These are phyloP conservation scores for Elysia chlorotica DNA, from an alignment of 1,140 invertebrate genomes.

Conservation along the genomic window DNA sequence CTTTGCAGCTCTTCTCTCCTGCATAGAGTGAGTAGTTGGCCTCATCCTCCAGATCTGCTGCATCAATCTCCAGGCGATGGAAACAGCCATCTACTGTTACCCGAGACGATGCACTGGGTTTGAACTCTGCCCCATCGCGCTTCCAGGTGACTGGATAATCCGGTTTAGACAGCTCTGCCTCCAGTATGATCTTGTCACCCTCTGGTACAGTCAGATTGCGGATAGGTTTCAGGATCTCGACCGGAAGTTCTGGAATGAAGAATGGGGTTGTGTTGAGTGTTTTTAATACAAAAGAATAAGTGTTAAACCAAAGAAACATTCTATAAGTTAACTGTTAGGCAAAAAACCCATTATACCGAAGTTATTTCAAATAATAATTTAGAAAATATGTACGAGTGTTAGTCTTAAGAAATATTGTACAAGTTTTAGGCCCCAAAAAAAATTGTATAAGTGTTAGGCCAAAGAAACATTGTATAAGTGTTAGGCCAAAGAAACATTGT, in stretches of 20 bases:
- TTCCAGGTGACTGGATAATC: constrained; percentile 79
- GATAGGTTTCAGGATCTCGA: constrained; percentile 51
- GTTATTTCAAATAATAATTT: no score
- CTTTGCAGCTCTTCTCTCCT: constrained; percentile 79
- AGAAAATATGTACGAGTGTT: no score
- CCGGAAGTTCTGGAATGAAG: constrained; percentile 38
- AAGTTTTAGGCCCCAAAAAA: no score
- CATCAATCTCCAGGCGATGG: constrained; percentile 73
- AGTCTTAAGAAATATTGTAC: no score
- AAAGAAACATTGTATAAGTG: no score
- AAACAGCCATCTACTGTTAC: constrained; percentile 37
- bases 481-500: no score
- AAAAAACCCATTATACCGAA: no score
- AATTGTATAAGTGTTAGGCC: no score
- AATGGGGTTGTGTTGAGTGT: no score
- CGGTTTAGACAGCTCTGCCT: constrained; percentile 73
- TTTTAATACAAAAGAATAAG: no score
- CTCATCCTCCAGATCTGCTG: constrained; percentile 77
- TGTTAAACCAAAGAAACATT: no score
- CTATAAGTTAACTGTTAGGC: no score
- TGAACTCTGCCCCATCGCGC: constrained; percentile 69
- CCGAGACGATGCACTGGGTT: constrained; percentile 28
- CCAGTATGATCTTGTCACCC: constrained; percentile 43
- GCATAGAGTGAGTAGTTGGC: constrained; percentile 80
- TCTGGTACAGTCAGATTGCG: constrained; percentile 44